Evolutionary conservation across 2,113 vertebrate species (phyloP), one percentile per base, ranked within the genome.

Genomic region (Polyodon spathula): DNA sequence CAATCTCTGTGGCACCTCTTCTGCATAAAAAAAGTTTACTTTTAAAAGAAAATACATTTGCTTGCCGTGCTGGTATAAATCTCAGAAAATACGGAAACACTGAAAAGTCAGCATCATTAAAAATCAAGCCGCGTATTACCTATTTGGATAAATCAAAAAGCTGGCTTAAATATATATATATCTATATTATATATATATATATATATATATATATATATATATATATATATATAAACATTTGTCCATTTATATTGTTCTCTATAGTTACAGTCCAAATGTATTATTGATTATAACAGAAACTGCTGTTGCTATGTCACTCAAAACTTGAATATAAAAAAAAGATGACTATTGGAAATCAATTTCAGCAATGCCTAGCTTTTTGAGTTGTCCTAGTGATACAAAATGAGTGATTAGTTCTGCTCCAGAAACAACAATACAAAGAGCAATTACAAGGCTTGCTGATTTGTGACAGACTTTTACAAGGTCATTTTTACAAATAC

Each of bases 381-480:
- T 61, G 61, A 68, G 61, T 48, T 68, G 40, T 63, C 69, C 63
- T 58, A 65, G 67, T 68, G 48, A 50, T 50, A 64, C 60, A 51
- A 62, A 56, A 40, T 69, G 61, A 63, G 63, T 68, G 60, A 59
- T 58, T 58, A 58, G 42, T 44, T 58, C 41, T 43, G 56, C 9
- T 58, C 9, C 44, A 66, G 50, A 66, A 66, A 63, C 4, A 16
- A 55, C 64, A 70, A 59, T 59, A 72, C 68, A 79, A 70, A 75
- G 66, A 70, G 62, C 66, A 80, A 76, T 80, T 76, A 74, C 68
- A 59, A 66, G 68, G 68, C 70, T 75, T 73, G 71, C 60, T 76
- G 77, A 78, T 69, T 81, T 78, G 74, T 76, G 68, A 71, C 74
- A 58, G 71, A 68, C 76, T 77, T 71, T 70, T 73, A 75, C 68